Evolutionary conservation across 2,113 vertebrate genomes (phyloP).

Genomic region (Neopipo cinnamomea): DNA sequence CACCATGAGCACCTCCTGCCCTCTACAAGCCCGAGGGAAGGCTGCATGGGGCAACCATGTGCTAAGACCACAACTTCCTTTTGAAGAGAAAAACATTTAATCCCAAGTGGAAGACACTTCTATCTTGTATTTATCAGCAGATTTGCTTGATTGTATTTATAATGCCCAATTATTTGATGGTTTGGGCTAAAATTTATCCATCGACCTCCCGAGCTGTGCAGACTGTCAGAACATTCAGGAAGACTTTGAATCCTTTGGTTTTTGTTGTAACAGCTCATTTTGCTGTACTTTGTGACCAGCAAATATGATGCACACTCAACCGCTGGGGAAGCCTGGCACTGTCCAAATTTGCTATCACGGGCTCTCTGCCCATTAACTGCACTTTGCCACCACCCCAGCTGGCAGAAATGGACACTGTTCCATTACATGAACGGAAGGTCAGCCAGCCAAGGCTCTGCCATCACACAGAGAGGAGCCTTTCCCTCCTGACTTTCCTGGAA

Average conservation of each 20-base stretch:
- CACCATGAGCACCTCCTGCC: background rate
- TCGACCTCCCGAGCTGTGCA: background rate
- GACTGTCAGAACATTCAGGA: background rate
- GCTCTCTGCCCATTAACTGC: background rate
- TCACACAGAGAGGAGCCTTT: background rate
- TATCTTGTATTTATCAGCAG: background rate
- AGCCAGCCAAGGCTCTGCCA: background rate
- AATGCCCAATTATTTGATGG: background rate
- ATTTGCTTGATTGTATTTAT: background rate
- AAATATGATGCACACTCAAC: accelerated
- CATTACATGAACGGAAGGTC: background rate
- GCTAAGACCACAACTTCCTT: background rate
- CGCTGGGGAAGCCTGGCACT: background rate
- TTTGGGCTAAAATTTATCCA: background rate
- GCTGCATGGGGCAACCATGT: background rate
- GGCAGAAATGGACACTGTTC: background rate
- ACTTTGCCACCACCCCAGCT: background rate
- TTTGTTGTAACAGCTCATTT: background rate
- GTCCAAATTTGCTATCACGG: background rate
- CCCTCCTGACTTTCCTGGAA: background rate
- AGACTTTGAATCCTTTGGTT: background rate
- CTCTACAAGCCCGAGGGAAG: background rate
- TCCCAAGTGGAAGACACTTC: background rate
- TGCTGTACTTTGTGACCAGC: background rate
- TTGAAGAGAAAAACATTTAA: background rate